Conservation (phyloP, 1,140 invertebrate species). For the Harpegnathos saltator region DNA sequence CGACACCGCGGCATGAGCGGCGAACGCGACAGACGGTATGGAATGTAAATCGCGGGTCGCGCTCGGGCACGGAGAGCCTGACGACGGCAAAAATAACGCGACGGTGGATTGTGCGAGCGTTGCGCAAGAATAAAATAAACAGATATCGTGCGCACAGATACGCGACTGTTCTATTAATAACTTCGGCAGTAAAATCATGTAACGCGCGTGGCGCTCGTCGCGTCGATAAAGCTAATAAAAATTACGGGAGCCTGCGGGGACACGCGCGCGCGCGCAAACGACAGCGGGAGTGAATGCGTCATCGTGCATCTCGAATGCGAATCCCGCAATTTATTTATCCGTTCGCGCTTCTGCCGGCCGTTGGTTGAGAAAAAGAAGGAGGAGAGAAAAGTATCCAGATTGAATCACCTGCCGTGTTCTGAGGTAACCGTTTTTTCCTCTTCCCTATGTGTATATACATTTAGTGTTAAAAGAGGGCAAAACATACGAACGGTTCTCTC, state of each 20-base stretch:
- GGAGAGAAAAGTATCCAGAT: slow-evolving; percentile 21
- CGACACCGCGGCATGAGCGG: background rate
- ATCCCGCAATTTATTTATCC: no score
- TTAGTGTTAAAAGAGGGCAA: slow-evolving; percentile 33
- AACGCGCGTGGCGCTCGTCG: no score
- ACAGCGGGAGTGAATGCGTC: no score
- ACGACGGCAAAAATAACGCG: no score
- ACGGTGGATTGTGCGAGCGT: background rate
- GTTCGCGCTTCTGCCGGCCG: background rate
- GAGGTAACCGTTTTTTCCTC: slow-evolving; percentile 17
- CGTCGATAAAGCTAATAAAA: no score
- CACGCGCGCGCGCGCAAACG: no score
- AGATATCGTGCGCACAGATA: no score
- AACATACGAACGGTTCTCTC: slow-evolving; percentile 1
- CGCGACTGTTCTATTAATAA: no score
- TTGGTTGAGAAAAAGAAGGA: background rate
- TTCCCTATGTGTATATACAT: background rate
- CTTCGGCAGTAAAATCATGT: no score
- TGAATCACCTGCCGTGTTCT: background rate
- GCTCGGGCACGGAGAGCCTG: no score
- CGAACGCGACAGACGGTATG: background rate
- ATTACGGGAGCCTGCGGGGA: no score
- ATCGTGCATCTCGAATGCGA: no score
- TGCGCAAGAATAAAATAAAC: background rate
- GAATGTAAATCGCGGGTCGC: background rate